Percentiles rank a stretch among this genome's conserved stretches.
These are phyloP conservation scores for Bos indicus DNA, from an alignment of 2,113 vertebrate species.

Conservation along the genomic window DNA sequence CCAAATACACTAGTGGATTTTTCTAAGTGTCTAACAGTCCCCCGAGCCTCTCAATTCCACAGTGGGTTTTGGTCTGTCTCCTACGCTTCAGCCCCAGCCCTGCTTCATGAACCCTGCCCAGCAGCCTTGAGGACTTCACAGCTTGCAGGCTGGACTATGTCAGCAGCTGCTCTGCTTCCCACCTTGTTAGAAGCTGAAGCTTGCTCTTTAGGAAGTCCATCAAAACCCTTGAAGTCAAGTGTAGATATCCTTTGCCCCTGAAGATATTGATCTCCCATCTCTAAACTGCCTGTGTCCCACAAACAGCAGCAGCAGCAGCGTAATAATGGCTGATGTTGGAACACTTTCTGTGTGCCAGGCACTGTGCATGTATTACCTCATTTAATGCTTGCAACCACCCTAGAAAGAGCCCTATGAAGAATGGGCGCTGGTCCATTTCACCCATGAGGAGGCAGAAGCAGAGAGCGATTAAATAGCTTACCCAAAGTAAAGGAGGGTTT, in stretches of 20 bases:
- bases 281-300: background rate
- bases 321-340: background rate
- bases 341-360: background rate
- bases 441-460: background rate
- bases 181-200: background rate
- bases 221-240: background rate
- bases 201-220: background rate
- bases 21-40: background rate
- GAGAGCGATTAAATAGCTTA: background rate
- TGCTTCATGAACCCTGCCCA: background rate
- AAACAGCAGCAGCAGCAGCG: background rate
- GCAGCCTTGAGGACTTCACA: background rate
- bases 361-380: background rate
- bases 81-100: background rate
- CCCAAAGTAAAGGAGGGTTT: background rate
- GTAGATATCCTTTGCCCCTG: background rate
- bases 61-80: background rate
- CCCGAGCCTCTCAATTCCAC: background rate
- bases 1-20: constrained; percentile 11
- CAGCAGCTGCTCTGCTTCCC: background rate
- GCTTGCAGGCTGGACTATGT: background rate
- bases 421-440: background rate
- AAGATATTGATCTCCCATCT: background rate
- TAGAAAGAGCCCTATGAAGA: background rate
- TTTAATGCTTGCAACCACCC: background rate